Base-by-base conservation (phyloP, 2,888 invertebrate genomes). In the Drosophila melanosoma region DNA sequence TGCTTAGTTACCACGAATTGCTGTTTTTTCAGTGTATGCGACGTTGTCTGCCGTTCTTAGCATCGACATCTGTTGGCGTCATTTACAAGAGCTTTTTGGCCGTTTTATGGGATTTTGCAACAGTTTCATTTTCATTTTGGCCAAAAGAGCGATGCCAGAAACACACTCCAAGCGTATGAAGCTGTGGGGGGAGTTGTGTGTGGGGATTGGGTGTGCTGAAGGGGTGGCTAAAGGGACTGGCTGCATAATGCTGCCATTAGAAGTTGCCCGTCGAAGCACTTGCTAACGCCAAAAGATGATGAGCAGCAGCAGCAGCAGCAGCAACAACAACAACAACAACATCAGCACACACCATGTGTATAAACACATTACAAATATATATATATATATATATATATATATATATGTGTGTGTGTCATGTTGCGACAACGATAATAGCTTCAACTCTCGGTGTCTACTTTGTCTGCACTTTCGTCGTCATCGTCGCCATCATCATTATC, bases 51-150 rank as follows among this genome's bases (percentile, higher is more conserved):
- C 84, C 72, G 45, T 15, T 68, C 82, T 79, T 67, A 74, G 76
- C 81, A 89, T 84, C 87, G 90, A 87, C 86, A 86, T 85, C 86
- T 86, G 86, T 89, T 86, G 90, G 86, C 89, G 88, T 89, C 86
- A 89, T 86, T 86, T 86, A 89, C 86, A 86, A 89, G 85, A 87
- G 90, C 89, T 89, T 85, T 89, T 86, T 89, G 89, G 86, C 88
- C 86, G 88, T 89, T 86, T 86, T 86, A 86, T 86, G 88, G 86
- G 88, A 87, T 86, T 86, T 86, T 76, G 86, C 90, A 86, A 86
- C 89, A 86, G 86, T 86, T 86, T 86, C 86, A 89, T 87, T 86
- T 86, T 86, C 89, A 86, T 86, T 89, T 87, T 84, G 79, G 74
- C 52, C 58, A 62, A 61, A 53, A 69, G 63, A 70, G 64, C 45